Evolutionary conservation across 2,113 vertebrate genomes (phyloP).

Genomic region (Numenius arquata): DNA sequence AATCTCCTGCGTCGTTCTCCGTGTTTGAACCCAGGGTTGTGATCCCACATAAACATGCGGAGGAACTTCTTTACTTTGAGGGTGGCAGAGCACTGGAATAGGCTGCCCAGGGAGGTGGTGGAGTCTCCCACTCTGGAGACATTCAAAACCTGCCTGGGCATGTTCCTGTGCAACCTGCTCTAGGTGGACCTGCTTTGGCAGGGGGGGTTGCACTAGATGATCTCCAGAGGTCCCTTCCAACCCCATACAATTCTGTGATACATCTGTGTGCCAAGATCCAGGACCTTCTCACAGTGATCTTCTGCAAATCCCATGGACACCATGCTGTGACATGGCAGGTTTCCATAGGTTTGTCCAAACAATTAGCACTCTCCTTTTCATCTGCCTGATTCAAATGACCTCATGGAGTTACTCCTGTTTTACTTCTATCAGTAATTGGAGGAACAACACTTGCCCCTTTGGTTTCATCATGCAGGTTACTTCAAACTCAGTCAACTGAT

Average conservation of each 20-base stretch:
- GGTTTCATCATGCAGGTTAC: neutral
- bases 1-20: rapidly evolving
- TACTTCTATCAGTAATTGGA: neutral
- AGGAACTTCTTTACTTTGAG: no score
- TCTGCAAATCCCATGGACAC: neutral
- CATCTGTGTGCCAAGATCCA: no score
- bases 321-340: neutral
- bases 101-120: no score
- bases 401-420: neutral
- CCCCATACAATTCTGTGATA: no score
- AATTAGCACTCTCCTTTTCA: neutral
- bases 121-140: no score
- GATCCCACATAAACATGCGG: neutral
- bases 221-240: no score
- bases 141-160: no score
- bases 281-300: neutral
- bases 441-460: no score
- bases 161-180: no score
- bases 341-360: neutral
- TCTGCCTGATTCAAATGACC: neutral
- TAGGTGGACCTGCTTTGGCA: no score
- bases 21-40: neutral
- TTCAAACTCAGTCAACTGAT: neutral
- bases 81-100: no score
- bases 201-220: no score